These are phyloP conservation scores for Lophius piscatorius DNA, from an alignment of 2,113 vertebrate genomes.

Conservation along the genomic window DNA sequence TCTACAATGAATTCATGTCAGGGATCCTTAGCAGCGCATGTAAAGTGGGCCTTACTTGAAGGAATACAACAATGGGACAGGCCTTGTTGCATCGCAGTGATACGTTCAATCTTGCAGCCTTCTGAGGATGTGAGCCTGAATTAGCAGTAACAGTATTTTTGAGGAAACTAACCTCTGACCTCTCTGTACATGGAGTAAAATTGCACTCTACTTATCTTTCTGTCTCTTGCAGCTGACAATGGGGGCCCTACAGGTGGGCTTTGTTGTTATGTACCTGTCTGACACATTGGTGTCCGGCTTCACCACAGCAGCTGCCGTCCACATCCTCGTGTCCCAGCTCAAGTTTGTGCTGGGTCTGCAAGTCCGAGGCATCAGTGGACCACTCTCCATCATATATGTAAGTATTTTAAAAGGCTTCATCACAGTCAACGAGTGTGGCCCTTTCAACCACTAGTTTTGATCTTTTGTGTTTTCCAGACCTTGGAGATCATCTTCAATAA, in stretches of 20 bases:
- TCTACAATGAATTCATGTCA: no score
- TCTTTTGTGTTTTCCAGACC: constrained; percentile 76
- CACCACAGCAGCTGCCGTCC: constrained; percentile 92
- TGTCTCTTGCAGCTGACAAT: constrained; percentile 82
- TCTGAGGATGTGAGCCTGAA: no score
- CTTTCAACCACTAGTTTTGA: not conserved
- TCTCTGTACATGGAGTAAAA: not conserved
- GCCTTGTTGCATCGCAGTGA: no score
- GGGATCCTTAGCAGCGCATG: no score
- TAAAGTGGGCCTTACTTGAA: no score
- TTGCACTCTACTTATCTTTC: not conserved
- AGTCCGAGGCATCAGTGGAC: constrained; percentile 81
- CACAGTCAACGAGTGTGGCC: no score
- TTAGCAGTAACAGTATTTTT: no score
- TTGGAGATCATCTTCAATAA: constrained; percentile 84
- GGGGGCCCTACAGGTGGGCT: constrained; percentile 88
- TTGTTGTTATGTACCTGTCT: constrained; percentile 94
- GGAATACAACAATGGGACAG: no score
- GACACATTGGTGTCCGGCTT: constrained; percentile 93
- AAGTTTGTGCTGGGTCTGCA: constrained; percentile 92
- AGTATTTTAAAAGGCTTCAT: constrained; percentile 62
- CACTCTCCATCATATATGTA: constrained; percentile 88
- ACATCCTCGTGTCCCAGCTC: constrained; percentile 93
- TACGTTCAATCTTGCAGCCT: no score
- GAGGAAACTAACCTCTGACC: not conserved